A percentile compares a stretch with the other conserved stretches of the same genome.
phyloP scores from a whole-genome alignment of 2,888 invertebrate species.

The Cephus spinipes region DNA sequence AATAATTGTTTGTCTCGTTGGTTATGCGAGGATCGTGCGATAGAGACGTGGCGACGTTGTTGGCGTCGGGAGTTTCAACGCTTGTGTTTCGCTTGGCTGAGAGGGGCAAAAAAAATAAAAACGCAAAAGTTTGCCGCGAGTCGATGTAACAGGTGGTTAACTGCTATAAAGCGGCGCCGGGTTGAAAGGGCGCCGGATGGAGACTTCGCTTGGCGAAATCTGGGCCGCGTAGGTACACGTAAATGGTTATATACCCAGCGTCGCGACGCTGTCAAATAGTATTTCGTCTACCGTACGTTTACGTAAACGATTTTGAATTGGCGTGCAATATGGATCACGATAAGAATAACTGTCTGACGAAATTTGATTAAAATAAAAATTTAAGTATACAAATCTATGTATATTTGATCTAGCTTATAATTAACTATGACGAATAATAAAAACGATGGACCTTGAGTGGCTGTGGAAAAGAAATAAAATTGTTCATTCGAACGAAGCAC shows the following conservation, averaged over 20 bases:
- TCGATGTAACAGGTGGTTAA: constrained; percentile 62
- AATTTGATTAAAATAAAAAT: neutral
- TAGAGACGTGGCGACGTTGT: neutral
- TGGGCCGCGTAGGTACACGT: neutral
- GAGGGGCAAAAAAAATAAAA: constrained; percentile 12
- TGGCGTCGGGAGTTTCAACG: neutral
- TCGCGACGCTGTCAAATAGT: constrained; percentile 1
- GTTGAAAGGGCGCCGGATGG: constrained; percentile 5
- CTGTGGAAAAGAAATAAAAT: neutral
- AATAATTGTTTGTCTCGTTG: neutral
- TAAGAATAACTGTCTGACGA: neutral
- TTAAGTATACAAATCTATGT: neutral
- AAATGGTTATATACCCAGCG: neutral
- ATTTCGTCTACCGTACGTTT: neutral
- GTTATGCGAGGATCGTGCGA: neutral
- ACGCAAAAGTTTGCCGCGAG: constrained; percentile 38
- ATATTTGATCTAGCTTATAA: neutral
- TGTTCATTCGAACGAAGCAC: neutral
- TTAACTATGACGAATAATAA: neutral
- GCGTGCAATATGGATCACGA: neutral
- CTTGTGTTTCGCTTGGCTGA: constrained; percentile 18
- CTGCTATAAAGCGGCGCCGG: constrained; percentile 51
- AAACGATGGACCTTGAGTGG: neutral
- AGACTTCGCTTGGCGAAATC: constrained; percentile 2
- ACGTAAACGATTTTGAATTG: neutral